Conservation (phyloP, 2,113 vertebrate species). For the Aix galericulata region DNA sequence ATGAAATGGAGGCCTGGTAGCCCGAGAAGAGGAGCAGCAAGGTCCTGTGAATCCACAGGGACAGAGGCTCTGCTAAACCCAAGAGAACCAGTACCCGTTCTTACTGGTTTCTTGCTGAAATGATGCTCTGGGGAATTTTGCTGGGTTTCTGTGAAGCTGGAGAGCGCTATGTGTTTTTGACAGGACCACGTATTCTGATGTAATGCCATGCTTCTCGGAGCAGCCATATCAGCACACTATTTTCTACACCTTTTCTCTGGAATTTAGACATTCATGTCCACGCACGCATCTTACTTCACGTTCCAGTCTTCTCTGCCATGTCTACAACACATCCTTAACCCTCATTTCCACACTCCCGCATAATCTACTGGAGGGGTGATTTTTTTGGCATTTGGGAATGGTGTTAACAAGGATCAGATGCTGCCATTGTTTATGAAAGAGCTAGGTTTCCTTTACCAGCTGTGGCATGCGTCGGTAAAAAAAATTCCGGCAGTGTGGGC, state of each 20-base stretch:
- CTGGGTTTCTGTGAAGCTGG: neutral
- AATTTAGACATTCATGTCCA: neutral
- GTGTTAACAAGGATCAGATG: conserved; percentile 53
- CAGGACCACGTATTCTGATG: neutral
- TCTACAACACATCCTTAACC: neutral
- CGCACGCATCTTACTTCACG: accelerated
- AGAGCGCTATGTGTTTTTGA: neutral
- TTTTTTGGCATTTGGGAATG: neutral
- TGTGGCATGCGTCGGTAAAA: neutral
- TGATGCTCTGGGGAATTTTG: neutral
- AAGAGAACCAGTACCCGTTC: neutral
- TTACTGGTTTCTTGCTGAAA: neutral
- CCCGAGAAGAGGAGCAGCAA: neutral
- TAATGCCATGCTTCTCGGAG: neutral
- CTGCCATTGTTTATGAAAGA: conserved; percentile 28
- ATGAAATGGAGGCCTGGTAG: neutral
- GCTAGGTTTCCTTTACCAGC: neutral
- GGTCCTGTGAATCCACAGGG: neutral
- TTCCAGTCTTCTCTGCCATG: neutral
- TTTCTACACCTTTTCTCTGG: neutral
- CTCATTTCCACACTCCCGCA: neutral
- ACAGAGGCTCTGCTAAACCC: neutral
- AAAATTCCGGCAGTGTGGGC: neutral
- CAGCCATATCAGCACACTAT: neutral
- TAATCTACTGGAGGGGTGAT: neutral